Evolutionary conservation across 2,113 vertebrate genomes (phyloP).

Genomic region (Lota lota): DNA sequence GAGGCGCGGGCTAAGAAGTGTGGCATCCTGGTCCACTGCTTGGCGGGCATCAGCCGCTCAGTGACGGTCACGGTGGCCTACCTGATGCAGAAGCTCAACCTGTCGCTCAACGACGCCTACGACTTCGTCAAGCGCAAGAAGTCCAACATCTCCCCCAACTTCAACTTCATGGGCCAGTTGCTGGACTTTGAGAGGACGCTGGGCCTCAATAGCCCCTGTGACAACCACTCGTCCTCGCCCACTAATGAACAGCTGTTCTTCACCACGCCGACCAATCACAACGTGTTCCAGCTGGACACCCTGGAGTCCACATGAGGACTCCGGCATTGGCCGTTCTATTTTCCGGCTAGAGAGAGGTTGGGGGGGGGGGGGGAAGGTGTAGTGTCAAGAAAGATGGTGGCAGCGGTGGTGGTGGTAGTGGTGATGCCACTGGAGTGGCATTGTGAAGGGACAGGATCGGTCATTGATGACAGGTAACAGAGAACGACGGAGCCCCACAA

Average conservation of each 20-base stretch:
- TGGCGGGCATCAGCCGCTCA: constrained; percentile 96
- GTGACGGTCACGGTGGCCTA: constrained; percentile 98
- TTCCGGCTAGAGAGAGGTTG: not conserved
- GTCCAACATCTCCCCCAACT: constrained; percentile 98
- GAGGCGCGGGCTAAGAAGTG: constrained; percentile 98
- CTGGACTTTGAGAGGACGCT: constrained; percentile 98
- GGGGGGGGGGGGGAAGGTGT: not conserved
- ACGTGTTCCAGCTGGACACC: constrained; percentile 93
- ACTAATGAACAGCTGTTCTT: constrained; percentile 92
- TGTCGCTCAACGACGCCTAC: constrained; percentile 96
- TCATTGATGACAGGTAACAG: constrained; percentile 37
- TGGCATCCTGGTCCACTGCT: constrained; percentile 95
- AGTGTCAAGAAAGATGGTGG: too few species aligned
- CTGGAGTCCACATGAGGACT: constrained; percentile 93
- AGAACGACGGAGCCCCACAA: constrained; percentile 3
- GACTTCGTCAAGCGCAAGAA: constrained; percentile 99
- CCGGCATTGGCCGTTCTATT: constrained; percentile 6
- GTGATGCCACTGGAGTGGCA: constrained; percentile 30
- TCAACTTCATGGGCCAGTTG: constrained; percentile 99
- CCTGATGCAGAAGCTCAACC: constrained; percentile 99
- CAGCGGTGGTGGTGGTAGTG: not conserved
- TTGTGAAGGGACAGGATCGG: constrained; percentile 17
- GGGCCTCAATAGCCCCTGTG: constrained; percentile 93
- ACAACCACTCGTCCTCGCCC: constrained; percentile 80
- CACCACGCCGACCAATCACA: constrained; percentile 96